Conservation (phyloP, 2,797 vertebrate genomes). For the Peromyscus nudipes region DNA sequence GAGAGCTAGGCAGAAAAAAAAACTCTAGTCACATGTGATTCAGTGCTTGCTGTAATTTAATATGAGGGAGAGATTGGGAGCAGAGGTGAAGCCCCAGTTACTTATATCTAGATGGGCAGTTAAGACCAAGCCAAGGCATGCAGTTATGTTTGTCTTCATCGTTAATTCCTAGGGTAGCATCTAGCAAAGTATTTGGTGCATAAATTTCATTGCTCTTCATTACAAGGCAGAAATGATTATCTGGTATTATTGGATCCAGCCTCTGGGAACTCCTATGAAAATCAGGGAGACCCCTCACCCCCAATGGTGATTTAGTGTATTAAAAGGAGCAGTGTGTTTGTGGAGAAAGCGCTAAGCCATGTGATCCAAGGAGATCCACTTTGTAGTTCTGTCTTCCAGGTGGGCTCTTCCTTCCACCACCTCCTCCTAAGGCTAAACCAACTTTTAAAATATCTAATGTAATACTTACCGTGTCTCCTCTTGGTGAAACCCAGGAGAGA, state of each 20-base stretch:
- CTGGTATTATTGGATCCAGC: not conserved
- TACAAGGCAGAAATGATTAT: constrained; percentile 9
- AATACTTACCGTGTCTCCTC: not conserved
- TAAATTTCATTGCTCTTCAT: constrained; percentile 10
- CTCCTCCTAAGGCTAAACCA: not conserved
- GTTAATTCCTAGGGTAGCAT: constrained; percentile 2
- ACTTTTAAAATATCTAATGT: not conserved
- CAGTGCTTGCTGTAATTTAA: not conserved
- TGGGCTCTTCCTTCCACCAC: not conserved
- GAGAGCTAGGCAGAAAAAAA: not conserved
- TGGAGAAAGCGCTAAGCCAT: not conserved
- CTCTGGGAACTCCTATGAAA: not conserved
- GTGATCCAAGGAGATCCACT: too few relatives aligned
- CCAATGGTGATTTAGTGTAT: fast-evolving
- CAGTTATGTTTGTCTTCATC: not conserved
- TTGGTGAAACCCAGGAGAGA: not conserved
- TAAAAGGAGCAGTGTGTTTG: not conserved
- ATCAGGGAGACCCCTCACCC: too few relatives aligned
- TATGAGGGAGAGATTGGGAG: not conserved
- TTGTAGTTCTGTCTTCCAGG: not conserved
- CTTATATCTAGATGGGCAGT: not conserved
- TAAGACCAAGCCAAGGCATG: not conserved
- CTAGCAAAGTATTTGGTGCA: not conserved
- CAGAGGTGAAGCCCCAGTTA: not conserved
- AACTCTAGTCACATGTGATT: not conserved